Percentiles rank a stretch among this genome's conserved stretches.
Evolutionary conservation across 2,113 vertebrate genomes (phyloP).

Genomic region (Struthio camelus): DNA sequence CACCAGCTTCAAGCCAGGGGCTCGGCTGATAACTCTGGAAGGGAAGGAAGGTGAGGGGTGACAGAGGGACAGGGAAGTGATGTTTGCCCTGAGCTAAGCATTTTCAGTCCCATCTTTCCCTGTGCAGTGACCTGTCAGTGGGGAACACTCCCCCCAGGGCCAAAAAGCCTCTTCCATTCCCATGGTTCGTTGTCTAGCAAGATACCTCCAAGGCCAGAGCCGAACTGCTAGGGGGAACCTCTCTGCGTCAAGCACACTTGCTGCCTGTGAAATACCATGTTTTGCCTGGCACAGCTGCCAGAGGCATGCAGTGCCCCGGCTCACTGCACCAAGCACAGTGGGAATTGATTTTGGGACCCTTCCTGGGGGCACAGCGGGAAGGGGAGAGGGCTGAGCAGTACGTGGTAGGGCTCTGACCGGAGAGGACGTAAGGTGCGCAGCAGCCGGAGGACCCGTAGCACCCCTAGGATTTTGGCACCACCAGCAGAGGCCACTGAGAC

Average conservation of each 20-base stretch:
- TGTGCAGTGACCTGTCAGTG: background rate
- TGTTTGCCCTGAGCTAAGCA: background rate
- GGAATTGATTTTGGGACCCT: background rate
- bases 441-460: conserved; percentile 91
- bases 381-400: accelerated
- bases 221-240: background rate
- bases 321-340: background rate
- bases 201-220: background rate
- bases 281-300: background rate
- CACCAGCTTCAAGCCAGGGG: conserved; percentile 94
- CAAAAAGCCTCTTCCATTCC: background rate
- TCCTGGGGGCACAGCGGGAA: background rate
- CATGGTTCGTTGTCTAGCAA: background rate
- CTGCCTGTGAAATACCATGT: background rate
- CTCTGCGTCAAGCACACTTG: background rate
- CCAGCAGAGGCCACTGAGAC: conserved; percentile 94
- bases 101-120: background rate
- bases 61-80: background rate
- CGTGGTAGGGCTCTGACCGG: conserved; percentile 74
- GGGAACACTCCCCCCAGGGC: background rate
- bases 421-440: conserved; percentile 94
- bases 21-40: conserved; percentile 92
- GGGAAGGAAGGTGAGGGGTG: background rate
- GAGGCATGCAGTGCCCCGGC: background rate
- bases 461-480: conserved; percentile 95